Conservation (phyloP, 2,888 invertebrate species). For the Leptura quadrifasciata region DNA sequence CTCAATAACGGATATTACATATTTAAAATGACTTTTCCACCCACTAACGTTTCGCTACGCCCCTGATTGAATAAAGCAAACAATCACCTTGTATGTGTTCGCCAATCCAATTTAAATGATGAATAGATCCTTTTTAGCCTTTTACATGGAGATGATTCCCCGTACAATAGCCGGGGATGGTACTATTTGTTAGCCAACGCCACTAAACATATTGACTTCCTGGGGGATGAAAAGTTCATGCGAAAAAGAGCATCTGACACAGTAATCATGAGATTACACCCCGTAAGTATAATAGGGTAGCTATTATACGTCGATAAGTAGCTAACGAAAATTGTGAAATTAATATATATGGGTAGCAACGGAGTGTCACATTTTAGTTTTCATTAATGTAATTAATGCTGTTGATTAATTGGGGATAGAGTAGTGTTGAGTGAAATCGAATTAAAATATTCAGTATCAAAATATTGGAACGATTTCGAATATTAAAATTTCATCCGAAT, state of each 20-base stretch:
- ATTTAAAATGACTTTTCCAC: neutral
- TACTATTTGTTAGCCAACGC: constrained; percentile 60
- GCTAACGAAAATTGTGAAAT: constrained; percentile 42
- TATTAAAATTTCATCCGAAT: too few species aligned
- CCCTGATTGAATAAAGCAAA: constrained; percentile 45
- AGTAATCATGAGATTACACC: constrained; percentile 52
- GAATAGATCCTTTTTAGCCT: constrained; percentile 58
- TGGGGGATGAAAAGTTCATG: constrained; percentile 61
- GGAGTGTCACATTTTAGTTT: neutral
- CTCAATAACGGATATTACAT: constrained; percentile 27
- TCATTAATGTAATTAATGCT: neutral
- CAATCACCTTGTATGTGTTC: constrained; percentile 25
- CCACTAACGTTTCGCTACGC: constrained; percentile 24
- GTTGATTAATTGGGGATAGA: too few species aligned
- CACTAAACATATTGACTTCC: constrained; percentile 62
- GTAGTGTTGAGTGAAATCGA: too few species aligned
- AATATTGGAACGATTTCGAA: too few species aligned
- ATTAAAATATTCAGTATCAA: too few species aligned
- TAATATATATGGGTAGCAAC: constrained; percentile 22
- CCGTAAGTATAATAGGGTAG: constrained; percentile 45
- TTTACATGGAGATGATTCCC: constrained; percentile 54
- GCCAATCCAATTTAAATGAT: constrained; percentile 59
- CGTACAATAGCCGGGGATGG: constrained; percentile 60
- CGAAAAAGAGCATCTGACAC: constrained; percentile 66
- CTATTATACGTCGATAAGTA: constrained; percentile 49